Evolutionary conservation across 2,888 invertebrate genomes (phyloP).

Genomic region (Rotaria sp.): DNA sequence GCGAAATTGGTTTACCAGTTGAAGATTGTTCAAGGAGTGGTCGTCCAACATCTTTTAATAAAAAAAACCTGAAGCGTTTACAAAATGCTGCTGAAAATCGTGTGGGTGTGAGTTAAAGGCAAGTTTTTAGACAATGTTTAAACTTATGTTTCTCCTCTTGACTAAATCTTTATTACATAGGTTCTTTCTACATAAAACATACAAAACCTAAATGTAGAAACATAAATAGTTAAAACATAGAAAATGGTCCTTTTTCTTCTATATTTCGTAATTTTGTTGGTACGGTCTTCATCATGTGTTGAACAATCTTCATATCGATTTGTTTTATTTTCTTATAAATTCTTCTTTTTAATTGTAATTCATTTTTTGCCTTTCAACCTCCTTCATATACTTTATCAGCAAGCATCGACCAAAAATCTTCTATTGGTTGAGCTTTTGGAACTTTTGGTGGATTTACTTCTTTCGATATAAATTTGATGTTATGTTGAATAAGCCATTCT

Average conservation of each 20-base stretch:
- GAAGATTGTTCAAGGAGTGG: too few species aligned
- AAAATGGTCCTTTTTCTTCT: conserved; percentile 12
- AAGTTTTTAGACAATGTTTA: too few species aligned
- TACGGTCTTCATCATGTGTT: background rate
- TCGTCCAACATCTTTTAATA: too few species aligned
- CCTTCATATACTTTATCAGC: background rate
- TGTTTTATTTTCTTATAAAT: background rate
- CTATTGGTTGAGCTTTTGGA: conserved; percentile 17
- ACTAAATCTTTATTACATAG: too few species aligned
- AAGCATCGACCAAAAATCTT: conserved; percentile 5
- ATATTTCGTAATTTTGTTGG: background rate
- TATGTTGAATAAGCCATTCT: background rate
- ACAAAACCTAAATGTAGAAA: background rate
- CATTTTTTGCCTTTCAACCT: background rate
- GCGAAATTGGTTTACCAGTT: too few species aligned
- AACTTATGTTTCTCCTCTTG: too few species aligned
- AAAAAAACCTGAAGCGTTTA: too few species aligned
- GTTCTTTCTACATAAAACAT: background rate
- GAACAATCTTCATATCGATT: background rate
- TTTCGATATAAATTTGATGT: background rate
- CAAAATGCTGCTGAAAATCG: too few species aligned
- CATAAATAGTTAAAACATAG: background rate
- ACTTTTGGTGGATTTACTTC: background rate
- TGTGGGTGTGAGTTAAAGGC: too few species aligned
- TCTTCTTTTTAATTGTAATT: background rate